Evolutionary conservation across 2,888 invertebrate genomes (phyloP).

Genomic region (Microctonus aethiopoides): DNA sequence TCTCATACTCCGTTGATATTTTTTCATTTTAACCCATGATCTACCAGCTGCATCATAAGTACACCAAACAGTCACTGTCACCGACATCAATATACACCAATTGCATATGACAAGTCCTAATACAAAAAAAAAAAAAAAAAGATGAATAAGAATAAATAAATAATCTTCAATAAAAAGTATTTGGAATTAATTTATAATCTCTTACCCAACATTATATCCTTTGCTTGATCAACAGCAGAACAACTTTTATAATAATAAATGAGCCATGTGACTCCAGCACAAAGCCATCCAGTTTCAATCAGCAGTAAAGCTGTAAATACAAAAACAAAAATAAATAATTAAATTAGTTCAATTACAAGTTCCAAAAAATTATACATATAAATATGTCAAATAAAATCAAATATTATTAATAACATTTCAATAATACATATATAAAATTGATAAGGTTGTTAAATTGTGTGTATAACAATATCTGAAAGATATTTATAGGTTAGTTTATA

Average conservation of each 20-base stretch:
- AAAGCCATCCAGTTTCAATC: slow-evolving; percentile 80
- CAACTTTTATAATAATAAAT: slow-evolving; percentile 76
- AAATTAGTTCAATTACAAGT: background rate
- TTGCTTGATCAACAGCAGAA: slow-evolving; percentile 73
- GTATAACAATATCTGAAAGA: no score
- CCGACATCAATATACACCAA: slow-evolving; percentile 79
- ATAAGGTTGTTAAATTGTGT: no score
- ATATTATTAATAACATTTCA: background rate
- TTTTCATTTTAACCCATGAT: slow-evolving; percentile 91
- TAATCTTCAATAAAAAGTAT: no score
- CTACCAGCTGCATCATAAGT: slow-evolving; percentile 88
- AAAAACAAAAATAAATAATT: slow-evolving; percentile 36
- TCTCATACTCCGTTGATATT: slow-evolving; percentile 84
- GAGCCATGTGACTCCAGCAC: slow-evolving; percentile 80
- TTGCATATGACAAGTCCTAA: slow-evolving; percentile 82
- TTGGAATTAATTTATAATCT: slow-evolving; percentile 19
- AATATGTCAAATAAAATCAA: background rate
- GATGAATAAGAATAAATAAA: no score
- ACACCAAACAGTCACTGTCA: slow-evolving; percentile 85
- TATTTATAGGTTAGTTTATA: background rate
- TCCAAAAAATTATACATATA: slow-evolving; percentile 12
- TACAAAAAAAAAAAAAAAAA: slow-evolving; percentile 29
- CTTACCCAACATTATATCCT: slow-evolving; percentile 81
- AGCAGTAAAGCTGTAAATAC: slow-evolving; percentile 76
- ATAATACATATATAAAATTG: no score